Percentiles rank a stretch among this genome's conserved stretches.
Evolutionary conservation across 2,888 invertebrate genomes (phyloP).

Genomic region (Agrilus cyanescens): DNA sequence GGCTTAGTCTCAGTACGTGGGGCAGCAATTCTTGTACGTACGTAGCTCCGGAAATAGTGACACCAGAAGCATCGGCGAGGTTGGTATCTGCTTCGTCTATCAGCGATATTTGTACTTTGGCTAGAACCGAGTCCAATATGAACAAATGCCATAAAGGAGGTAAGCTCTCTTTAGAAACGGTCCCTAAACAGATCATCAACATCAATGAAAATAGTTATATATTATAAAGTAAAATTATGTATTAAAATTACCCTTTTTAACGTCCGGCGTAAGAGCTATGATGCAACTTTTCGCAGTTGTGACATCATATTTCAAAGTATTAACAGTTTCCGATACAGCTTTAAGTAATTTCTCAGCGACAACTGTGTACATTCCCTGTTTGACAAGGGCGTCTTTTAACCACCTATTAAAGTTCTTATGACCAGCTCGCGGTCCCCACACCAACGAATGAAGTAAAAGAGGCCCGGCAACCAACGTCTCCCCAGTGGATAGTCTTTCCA

Average conservation of each 20-base stretch:
- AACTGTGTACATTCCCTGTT: conserved; percentile 82
- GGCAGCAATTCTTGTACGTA: conserved; percentile 53
- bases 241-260: conserved; percentile 27
- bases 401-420: conserved; percentile 78
- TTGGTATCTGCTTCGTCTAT: conserved; percentile 36
- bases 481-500: conserved; percentile 64
- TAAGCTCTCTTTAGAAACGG: conserved; percentile 36
- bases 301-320: conserved; percentile 47
- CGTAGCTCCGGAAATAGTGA: conserved; percentile 22
- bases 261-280: conserved; percentile 40
- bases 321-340: conserved; percentile 59
- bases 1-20: conserved; percentile 51
- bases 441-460: conserved; percentile 65
- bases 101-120: conserved; percentile 56
- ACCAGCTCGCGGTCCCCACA: conserved; percentile 81
- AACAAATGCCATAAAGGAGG: conserved; percentile 65
- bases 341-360: conserved; percentile 60
- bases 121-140: conserved; percentile 63
- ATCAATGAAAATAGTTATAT: neutral
- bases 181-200: conserved; percentile 15
- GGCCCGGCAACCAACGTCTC: conserved; percentile 55
- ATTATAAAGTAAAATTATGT: neutral
- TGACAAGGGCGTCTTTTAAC: conserved; percentile 83
- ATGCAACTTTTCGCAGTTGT: conserved; percentile 49
- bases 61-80: conserved; percentile 31